These are phyloP conservation scores for Ictalurus furcatus DNA, from an alignment of 2,113 vertebrate genomes.

Conservation along the genomic window DNA sequence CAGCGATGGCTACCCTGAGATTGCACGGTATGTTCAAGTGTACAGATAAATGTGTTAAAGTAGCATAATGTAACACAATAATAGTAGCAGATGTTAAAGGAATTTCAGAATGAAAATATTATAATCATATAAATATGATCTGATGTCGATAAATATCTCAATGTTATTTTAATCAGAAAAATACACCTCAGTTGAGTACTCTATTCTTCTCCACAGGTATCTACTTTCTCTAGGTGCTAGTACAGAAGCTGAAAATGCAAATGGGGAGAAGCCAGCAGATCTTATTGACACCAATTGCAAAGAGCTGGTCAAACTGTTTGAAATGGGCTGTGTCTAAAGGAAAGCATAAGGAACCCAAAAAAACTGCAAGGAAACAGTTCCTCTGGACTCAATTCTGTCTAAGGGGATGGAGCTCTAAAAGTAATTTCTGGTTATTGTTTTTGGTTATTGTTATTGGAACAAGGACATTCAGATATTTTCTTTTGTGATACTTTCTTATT, in stretches of 20 bases:
- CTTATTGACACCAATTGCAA: slow-evolving; percentile 87
- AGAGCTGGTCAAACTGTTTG: slow-evolving; percentile 83
- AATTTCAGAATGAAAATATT: neutral
- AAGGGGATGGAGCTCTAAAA: neutral
- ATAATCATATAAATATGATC: neutral
- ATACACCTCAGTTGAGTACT: neutral
- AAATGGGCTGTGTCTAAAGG: slow-evolving; percentile 68
- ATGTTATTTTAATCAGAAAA: neutral
- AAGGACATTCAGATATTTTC: neutral
- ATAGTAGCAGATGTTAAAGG: neutral
- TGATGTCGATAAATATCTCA: neutral
- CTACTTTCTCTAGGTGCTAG: slow-evolving; percentile 86
- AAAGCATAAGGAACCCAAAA: neutral
- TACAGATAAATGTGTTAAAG: neutral
- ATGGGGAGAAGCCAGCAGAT: slow-evolving; percentile 84
- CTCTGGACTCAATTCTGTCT: neutral
- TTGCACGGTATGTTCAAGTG: slow-evolving; percentile 78
- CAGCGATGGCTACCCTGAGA: slow-evolving; percentile 85
- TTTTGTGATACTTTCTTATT: slow-evolving; percentile 4
- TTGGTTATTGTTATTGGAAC: neutral
- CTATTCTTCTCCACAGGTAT: slow-evolving; percentile 71
- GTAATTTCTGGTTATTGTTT: neutral
- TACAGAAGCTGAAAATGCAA: slow-evolving; percentile 79
- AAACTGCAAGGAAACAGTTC: neutral
- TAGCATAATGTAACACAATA: neutral